A percentile compares a stretch with the other conserved stretches of the same genome.
phyloP scores from a whole-genome alignment of 1,140 invertebrate genomes.

The Theocolax elegans region DNA sequence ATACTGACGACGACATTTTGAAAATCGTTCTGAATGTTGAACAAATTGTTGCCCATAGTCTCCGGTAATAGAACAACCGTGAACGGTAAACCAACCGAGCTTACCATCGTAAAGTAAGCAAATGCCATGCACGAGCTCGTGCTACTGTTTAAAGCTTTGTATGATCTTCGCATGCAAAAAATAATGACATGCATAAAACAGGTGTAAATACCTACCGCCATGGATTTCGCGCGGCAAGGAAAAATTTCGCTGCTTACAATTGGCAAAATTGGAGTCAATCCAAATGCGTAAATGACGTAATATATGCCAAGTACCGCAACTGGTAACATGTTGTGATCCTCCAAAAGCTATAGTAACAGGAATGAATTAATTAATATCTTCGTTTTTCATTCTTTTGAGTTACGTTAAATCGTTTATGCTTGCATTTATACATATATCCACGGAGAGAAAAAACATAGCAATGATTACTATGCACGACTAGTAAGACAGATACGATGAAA shows the following conservation, averaged over 20 bases:
- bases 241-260: slow-evolving; percentile 44
- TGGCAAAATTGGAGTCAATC: slow-evolving; percentile 45
- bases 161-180: slow-evolving; percentile 36
- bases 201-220: slow-evolving; percentile 26
- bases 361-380: too few relatives aligned
- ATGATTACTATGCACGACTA: too few relatives aligned
- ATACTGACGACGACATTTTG: too few relatives aligned
- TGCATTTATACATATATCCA: too few relatives aligned
- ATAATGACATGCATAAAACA: slow-evolving; percentile 37
- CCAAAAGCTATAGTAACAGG: not conserved
- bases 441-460: too few relatives aligned
- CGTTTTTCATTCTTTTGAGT: too few relatives aligned
- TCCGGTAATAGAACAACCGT: slow-evolving; percentile 44
- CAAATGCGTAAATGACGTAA: slow-evolving; percentile 42
- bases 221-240: slow-evolving; percentile 39
- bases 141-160: slow-evolving; percentile 11
- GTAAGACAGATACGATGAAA: too few relatives aligned
- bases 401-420: too few relatives aligned
- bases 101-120: slow-evolving; percentile 33
- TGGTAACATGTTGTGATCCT: not conserved
- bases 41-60: slow-evolving; percentile 50
- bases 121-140: slow-evolving; percentile 36
- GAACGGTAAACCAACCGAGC: slow-evolving; percentile 40
- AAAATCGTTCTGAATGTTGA: slow-evolving; percentile 45
- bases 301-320: slow-evolving; percentile 37